Evolutionary conservation across 2,888 invertebrate genomes (phyloP).

Genomic region (Macrosiphum euphorbiae): DNA sequence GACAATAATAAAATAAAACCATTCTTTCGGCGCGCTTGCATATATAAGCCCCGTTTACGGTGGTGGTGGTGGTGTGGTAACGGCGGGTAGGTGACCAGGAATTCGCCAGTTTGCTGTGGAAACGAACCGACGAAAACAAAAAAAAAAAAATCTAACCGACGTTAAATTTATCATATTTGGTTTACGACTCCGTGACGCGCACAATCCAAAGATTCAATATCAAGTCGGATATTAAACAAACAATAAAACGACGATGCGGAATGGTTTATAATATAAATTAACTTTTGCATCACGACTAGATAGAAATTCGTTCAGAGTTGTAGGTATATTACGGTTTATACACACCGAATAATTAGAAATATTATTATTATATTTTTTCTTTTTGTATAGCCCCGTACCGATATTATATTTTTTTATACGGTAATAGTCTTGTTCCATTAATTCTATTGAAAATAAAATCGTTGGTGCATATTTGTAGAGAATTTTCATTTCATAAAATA

Average conservation of each 20-base stretch:
- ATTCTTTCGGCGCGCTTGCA: not conserved
- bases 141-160: not conserved
- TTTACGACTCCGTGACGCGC: not conserved
- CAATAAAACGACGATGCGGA: not conserved
- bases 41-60: not conserved
- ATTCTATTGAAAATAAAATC: not conserved
- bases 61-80: not conserved
- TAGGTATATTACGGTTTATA: not conserved
- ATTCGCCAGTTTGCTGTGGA: not conserved
- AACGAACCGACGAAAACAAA: not conserved
- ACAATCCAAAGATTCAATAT: not conserved
- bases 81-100: not conserved
- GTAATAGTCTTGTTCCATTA: not conserved
- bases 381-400: not conserved
- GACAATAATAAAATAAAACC: constrained; percentile 42
- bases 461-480: not conserved
- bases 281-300: not conserved
- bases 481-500: not conserved
- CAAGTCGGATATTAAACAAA: not conserved
- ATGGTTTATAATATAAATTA: not conserved
- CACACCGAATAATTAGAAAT: not conserved
- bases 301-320: not conserved
- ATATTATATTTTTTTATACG: not conserved
- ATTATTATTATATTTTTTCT: not conserved
- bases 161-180: not conserved